Base-by-base conservation (phyloP, 2,888 invertebrate species). In the Eilema caniola region DNA sequence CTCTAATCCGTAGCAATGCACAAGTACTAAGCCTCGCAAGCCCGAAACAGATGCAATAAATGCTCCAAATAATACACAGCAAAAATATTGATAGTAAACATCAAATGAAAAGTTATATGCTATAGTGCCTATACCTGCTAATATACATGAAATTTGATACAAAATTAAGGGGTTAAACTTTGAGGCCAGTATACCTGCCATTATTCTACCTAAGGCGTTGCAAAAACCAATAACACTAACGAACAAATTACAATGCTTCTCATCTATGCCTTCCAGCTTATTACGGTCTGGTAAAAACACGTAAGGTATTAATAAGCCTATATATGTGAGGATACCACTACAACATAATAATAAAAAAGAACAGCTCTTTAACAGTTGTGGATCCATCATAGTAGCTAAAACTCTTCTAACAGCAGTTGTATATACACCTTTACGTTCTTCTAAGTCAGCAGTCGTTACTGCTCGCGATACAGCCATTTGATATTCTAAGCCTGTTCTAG, bases 351-450 rank as follows among this genome's bases (percentile, higher is more conserved):
- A 74, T 73, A 89, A 67, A 82, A 93, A 95, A 20, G 95, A 93
- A 66, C 62, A 70, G 76, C 83, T 90, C 79, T 83, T 88, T 60
- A 95, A 85, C 69, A 95, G 80, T 66, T 78, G 88, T 2, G 92
- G 91, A 76, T 94, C 93, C 91, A 94, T 86, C 95, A 95, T 95
- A 11, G 95, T 94, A 25, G 92, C 94, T 53, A 95, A 83, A 73
- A 94, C 88, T 80, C 95, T 89, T 85, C 94, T 88, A 23, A 85
- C 89, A 31, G 95, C 93, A 61, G 90, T 93, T 14, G 94, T 93
- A 72, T 89, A 94, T 23, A 95, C 83, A 47, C 94, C 94, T 74
- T 87, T 85, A 57, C 75, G 85, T 82, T 95, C 95, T 60, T 80
- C 77, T 73, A 95, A 86, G 82, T 95, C 95, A 4, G 81, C 85